A percentile compares a stretch with the other conserved stretches of the same genome.
Evolutionary conservation across 2,797 vertebrate genomes (phyloP).

Genomic region (Enteromius viviparus): DNA sequence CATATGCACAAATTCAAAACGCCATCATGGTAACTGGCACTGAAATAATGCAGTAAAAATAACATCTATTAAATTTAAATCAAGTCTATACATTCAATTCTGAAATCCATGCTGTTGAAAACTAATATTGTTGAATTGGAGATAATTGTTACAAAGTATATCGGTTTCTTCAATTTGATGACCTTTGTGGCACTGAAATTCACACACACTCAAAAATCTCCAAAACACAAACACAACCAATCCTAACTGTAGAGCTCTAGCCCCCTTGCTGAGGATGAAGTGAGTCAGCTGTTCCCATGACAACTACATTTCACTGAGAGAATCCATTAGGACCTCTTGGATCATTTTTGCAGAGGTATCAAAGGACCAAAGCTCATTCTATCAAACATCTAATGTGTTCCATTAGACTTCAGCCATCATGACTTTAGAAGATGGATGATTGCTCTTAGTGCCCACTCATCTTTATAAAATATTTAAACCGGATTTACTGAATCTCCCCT

Average conservation of each 20-base stretch:
- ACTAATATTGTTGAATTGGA: background rate
- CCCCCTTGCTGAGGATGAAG: constrained; percentile 19
- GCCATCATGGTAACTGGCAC: background rate
- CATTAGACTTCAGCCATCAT: constrained; percentile 43
- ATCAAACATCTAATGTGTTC: constrained; percentile 48
- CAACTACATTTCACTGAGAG: constrained; percentile 44
- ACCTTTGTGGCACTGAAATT: background rate
- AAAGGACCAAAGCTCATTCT: constrained; percentile 29
- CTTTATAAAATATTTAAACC: constrained; percentile 39
- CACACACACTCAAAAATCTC: background rate
- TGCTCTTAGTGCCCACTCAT: constrained; percentile 37
- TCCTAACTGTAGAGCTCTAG: background rate
- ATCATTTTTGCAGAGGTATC: constrained; percentile 37
- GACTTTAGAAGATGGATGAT: constrained; percentile 30
- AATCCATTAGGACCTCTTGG: constrained; percentile 19
- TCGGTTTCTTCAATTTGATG: background rate
- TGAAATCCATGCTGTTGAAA: background rate
- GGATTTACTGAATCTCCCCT: background rate
- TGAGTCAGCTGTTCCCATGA: constrained; percentile 47
- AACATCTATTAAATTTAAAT: background rate
- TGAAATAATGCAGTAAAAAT: background rate
- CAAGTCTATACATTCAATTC: background rate
- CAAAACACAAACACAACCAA: background rate
- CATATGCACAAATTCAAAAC: too few relatives aligned
- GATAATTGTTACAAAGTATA: background rate